Base-by-base conservation (phyloP, 2,888 invertebrate species). In the Chorisops tibialis region DNA sequence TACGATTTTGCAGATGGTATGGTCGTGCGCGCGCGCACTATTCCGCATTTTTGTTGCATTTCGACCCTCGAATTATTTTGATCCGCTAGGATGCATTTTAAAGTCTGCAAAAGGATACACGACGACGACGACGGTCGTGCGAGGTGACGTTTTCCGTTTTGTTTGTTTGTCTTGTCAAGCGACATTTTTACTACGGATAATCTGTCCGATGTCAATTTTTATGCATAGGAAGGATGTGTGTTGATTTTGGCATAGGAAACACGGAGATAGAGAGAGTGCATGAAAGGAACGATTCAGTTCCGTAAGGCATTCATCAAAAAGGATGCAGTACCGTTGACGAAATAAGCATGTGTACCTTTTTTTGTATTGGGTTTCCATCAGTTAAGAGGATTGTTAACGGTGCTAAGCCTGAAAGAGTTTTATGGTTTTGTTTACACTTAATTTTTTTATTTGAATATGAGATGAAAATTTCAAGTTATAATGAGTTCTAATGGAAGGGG, bases 1-100 rank as follows among this genome's bases (percentile, higher is more conserved):
- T 22, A 30, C n/a, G 58, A 52, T 35, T 54, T 63, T 50, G 63
- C 59, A 63, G 63, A 59, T 63, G 63, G 52, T 52, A 52, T 24
- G n/a, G n/a, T n/a, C n/a, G n/a, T n/a, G n/a, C n/a, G n/a, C n/a
- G n/a, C n/a, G n/a, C n/a, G n/a, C n/a, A n/a, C n/a, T n/a, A 35
- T 59, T 12, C 56, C 48, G 54, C 22, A 12, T 16, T 37, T 39
- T 5, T 43, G 14, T 43, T 35, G 45, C 30, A 45, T 56, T 43
- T 43, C 56, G 30, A 43, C 43, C 45, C 22, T 21, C 21, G 22
- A 22, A 21, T 7, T 38, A 14, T 41, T 16, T 19, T 12, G 18
- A 45, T 56, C 22, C 45, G 43, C 45, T 38, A 52, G 38, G 39
- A 38, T 52, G 51, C 51, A 52, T 52, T 52, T 38, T 38, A n/a